Evolutionary conservation across 2,888 invertebrate genomes (phyloP).

Genomic region (Xiphydria camelus): DNA sequence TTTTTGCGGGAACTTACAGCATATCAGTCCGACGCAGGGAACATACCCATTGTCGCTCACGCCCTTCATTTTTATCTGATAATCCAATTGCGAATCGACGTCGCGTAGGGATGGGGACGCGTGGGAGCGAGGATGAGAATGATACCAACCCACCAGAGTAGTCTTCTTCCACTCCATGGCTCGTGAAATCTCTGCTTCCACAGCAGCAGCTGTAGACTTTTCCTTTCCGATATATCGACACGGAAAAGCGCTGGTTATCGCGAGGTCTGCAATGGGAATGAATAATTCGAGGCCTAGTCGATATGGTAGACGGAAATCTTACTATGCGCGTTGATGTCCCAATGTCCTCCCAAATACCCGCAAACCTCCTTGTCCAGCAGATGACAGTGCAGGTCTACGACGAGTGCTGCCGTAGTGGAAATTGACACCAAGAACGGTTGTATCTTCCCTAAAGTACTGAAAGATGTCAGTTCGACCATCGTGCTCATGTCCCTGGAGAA

Average conservation of each 20-base stretch:
- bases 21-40: conserved; percentile 90
- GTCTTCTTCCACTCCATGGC: conserved; percentile 81
- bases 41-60: conserved; percentile 88
- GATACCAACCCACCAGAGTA: conserved; percentile 91
- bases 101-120: conserved; percentile 87
- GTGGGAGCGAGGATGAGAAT: conserved; percentile 87
- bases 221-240: conserved; percentile 83
- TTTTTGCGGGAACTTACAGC: conserved; percentile 70
- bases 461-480: conserved; percentile 86
- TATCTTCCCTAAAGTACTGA: conserved; percentile 83
- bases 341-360: conserved; percentile 93
- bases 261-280: conserved; percentile 82
- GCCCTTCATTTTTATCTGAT: conserved; percentile 93
- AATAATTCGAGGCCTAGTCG: no score
- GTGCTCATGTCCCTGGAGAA: conserved; percentile 82
- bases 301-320: no score
- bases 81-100: conserved; percentile 90
- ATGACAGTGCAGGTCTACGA: conserved; percentile 93
- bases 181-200: conserved; percentile 81
- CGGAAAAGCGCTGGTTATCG: conserved; percentile 87
- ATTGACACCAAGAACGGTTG: conserved; percentile 91
- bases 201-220: conserved; percentile 72
- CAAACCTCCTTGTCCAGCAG: conserved; percentile 91
- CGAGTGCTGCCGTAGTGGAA: conserved; percentile 81
- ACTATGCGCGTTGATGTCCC: conserved; percentile 95